These are phyloP conservation scores for Yponomeuta evonymella DNA, from an alignment of 2,888 invertebrate species.

Conservation along the genomic window DNA sequence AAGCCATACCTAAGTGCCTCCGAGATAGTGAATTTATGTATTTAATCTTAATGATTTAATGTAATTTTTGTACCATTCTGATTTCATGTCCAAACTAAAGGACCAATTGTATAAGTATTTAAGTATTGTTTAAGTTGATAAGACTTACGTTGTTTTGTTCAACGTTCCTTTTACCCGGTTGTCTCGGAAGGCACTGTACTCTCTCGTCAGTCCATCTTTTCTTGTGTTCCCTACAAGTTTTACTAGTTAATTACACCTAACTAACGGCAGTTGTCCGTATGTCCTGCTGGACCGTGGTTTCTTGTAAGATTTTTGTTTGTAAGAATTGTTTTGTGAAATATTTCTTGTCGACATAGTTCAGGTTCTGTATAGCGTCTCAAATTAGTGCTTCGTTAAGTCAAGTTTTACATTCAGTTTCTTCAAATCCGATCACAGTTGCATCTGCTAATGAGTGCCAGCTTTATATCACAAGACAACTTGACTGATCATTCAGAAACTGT, in stretches of 20 bases:
- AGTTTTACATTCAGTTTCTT: neutral
- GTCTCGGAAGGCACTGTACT: conserved; percentile 1
- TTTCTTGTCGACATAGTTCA: neutral
- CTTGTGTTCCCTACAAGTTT: conserved; percentile 2
- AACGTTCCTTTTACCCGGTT: conserved; percentile 1
- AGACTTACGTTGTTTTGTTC: neutral
- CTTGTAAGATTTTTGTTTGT: neutral
- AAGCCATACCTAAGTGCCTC: neutral
- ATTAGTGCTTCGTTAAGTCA: neutral
- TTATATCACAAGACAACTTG: neutral
- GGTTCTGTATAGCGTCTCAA: neutral
- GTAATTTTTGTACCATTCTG: neutral
- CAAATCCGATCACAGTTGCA: neutral
- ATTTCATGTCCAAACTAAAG: neutral
- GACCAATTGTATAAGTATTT: neutral
- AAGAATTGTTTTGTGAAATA: neutral
- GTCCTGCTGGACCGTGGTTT: neutral
- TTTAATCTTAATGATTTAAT: neutral
- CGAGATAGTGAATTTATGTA: conserved; percentile 1
- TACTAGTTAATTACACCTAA: conserved; percentile 1
- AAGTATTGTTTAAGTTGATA: no score
- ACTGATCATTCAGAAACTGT: neutral
- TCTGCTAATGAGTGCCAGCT: neutral
- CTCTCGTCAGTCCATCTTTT: conserved; percentile 1
- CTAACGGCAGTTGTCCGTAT: conserved; percentile 6